phyloP scores from a whole-genome alignment of 2,888 invertebrate species.

The Drosophila kanekoi region DNA sequence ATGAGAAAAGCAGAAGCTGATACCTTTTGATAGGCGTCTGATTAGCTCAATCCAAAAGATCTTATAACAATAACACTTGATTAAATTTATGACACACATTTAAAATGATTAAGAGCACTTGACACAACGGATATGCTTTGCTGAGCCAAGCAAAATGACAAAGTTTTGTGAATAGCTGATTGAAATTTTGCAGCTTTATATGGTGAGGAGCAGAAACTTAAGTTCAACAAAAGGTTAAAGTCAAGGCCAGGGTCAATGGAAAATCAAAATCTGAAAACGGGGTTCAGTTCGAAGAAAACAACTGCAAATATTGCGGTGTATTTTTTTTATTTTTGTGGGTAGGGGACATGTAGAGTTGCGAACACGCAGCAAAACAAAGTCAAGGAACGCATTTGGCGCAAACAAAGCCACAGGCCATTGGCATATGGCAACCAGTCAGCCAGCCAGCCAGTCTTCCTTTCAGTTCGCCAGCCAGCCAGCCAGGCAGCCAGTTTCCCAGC shows the following conservation, averaged over 20 bases:
- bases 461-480: background rate
- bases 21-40: background rate
- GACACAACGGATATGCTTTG: background rate
- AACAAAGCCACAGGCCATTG: constrained; percentile 79
- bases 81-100: constrained; percentile 5
- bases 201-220: background rate
- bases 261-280: constrained; percentile 20
- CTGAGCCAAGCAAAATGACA: background rate
- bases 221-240: constrained; percentile 28
- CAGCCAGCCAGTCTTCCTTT: background rate
- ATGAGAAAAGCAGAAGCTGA: no score
- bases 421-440: constrained; percentile 48
- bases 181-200: constrained; percentile 11
- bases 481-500: constrained; percentile 21
- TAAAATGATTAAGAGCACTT: constrained; percentile 8
- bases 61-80: constrained; percentile 14
- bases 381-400: constrained; percentile 61
- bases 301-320: constrained; percentile 27
- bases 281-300: constrained; percentile 26
- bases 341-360: background rate
- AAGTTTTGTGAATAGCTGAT: background rate
- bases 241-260: constrained; percentile 35
- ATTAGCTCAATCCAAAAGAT: background rate
- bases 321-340: background rate
- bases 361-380: constrained; percentile 45